Base-by-base conservation (phyloP, 2,797 vertebrate genomes). In the Phalloptychus januarius region DNA sequence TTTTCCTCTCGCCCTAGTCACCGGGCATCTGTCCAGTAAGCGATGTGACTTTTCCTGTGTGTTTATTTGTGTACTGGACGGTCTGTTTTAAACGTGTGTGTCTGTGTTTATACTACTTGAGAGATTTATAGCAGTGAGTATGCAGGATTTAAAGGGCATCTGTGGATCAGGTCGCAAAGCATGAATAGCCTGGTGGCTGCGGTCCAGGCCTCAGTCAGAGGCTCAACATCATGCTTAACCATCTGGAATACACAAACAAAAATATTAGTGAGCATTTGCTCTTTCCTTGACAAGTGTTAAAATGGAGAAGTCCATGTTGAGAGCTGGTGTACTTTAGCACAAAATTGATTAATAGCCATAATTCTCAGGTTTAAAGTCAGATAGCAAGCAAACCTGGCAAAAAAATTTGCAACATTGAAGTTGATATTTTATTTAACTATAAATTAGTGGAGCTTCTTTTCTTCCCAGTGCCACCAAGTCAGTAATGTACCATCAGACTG, bases 161-260 rank as follows among this genome's bases (percentile, higher is more conserved):
- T 86, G 89, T 2, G 71, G 89, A 92, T 94, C 91, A 89, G 88
- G 90, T 94, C 89, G 84, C 90, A 86, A 88, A 91, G 87, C 89
- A 92, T 89, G 91, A 89, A 89, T 84, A 91, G 86, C 77, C 82
- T 71, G 28, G 79, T 93, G 90, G 89, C 87, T 87, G 87, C 7
- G 33, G 79, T 89, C 91, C 91, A 92, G 89, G 72, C 76, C 79
- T 82, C 56, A 44, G 83, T 85, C 84, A 81, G 86, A 91, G 85
- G 89, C 81, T 90, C 85, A 88, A 85, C 85, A 86, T 86, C 85
- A 16, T 48, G 72, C 80, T 85, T 85, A 89, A 80, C 71, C 71
- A 76, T 78, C 79, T 56, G 70, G 48, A 83, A 82, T 71, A 90
- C 86, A 87, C 81, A 88, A 89, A 88, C 79, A 84, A 73, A 70